Evolutionary conservation across 23 tunicate genomes (phyloP).

Genomic region (Ciona savignyi): DNA sequence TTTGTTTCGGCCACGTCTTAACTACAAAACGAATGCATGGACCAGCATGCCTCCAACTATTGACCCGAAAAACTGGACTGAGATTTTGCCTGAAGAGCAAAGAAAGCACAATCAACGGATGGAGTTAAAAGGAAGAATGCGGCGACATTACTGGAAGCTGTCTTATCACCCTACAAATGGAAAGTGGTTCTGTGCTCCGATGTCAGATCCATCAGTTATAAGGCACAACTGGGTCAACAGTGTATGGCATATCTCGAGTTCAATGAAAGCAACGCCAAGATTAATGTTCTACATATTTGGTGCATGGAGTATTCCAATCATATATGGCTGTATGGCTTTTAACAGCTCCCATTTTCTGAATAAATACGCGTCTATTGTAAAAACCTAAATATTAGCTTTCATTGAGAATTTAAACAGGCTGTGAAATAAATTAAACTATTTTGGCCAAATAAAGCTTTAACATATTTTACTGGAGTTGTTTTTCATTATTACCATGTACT

Average conservation of each 20-base stretch:
- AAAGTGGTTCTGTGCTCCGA: slow-evolving; percentile 21
- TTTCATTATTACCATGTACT: too few relatives aligned
- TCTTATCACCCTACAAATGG: slow-evolving; percentile 63
- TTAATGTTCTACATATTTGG: neutral
- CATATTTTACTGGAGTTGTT: too few relatives aligned
- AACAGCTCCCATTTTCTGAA: neutral
- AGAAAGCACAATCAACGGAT: slow-evolving; percentile 65
- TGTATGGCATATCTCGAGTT: neutral
- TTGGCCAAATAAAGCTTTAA: too few relatives aligned
- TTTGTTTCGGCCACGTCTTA: slow-evolving; percentile 12
- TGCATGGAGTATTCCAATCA: neutral
- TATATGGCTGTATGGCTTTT: neutral
- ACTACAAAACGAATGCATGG: slow-evolving; percentile 30
- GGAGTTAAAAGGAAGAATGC: slow-evolving; percentile 55
- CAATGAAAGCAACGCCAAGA: neutral
- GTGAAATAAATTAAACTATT: too few relatives aligned
- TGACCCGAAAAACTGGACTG: slow-evolving; percentile 80
- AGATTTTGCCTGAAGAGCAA: slow-evolving; percentile 42
- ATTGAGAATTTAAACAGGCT: too few relatives aligned
- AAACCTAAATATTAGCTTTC: neutral
- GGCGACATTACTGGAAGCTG: slow-evolving; percentile 66
- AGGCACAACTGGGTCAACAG: slow-evolving; percentile 5
- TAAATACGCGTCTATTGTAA: neutral
- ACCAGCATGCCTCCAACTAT: slow-evolving; percentile 49
- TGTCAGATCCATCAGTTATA: neutral